A percentile compares a stretch with the other conserved stretches of the same genome.
phyloP scores from a whole-genome alignment of 2,888 invertebrate genomes.

The Amblyteles armatorius region DNA sequence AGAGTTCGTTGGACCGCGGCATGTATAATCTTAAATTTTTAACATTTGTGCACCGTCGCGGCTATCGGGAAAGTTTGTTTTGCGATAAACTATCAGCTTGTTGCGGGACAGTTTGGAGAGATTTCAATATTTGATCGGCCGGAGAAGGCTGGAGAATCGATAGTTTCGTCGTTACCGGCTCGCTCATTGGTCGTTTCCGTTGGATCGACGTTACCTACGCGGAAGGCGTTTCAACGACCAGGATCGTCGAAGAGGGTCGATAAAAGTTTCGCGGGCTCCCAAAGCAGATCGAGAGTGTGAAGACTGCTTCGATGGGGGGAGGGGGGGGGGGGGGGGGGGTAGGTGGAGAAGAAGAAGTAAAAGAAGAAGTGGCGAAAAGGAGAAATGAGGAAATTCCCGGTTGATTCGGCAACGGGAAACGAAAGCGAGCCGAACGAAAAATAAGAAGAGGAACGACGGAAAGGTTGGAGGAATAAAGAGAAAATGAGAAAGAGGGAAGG shows the following conservation, averaged over 20 bases:
- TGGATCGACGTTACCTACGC: conserved; percentile 5
- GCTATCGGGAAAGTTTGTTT: neutral
- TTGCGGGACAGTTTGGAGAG: neutral
- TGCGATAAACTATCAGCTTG: neutral
- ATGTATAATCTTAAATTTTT: neutral
- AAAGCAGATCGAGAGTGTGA: conserved; percentile 41
- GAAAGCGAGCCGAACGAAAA: conserved; percentile 73
- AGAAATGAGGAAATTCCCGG: conserved; percentile 71
- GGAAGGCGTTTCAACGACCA: conserved; percentile 33
- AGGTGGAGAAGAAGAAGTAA: conserved; percentile 19
- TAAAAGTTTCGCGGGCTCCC: conserved; percentile 47
- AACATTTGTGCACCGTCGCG: no score
- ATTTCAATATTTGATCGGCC: neutral
- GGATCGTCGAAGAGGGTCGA: conserved; percentile 23
- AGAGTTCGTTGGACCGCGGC: neutral
- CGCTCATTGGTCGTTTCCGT: conserved; percentile 8
- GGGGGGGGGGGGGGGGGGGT: neutral
- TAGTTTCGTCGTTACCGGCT: neutral
- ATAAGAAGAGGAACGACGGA: conserved; percentile 70
- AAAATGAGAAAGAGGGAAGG: conserved; percentile 68
- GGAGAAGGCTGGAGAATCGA: neutral
- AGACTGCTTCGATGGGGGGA: conserved; percentile 34
- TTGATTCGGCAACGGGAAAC: conserved; percentile 73
- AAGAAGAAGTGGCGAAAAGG: neutral
- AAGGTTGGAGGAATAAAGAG: conserved; percentile 72